Evolutionary conservation across 2,888 invertebrate species (phyloP), one percentile per base, ranked within the genome.

Genomic region (Mythimna albipuncta): DNA sequence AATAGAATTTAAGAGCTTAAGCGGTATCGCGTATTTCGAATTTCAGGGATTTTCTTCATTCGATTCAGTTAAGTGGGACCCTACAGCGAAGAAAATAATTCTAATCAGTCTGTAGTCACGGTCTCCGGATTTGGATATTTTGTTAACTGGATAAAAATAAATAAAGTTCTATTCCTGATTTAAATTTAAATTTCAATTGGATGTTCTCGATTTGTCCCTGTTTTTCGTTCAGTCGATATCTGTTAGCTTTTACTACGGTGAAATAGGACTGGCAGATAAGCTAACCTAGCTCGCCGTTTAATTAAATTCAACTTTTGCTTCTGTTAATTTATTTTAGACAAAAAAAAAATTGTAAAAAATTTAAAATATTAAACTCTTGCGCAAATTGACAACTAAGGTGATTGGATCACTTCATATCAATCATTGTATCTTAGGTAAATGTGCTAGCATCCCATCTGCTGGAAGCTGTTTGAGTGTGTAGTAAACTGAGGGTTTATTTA

Each of bases 401-500:
- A 19, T 59, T 21, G n/a, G 19, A 52, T 79, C 64, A 73, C 52
- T 72, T 71, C 52, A 62, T 47, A 57, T 54, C 61, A 77, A 61
- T 75, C 66, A 71, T 64, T 77, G 66, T 66, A 73, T 76, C 57
- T 63, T 81, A 82, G 79, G 78, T 79, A 81, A 80, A 79, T 77
- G 72, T 76, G 75, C 75, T 83, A 83, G 74, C 52, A 74, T 26
- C 63, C 61, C 76, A 71, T 82, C 67, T 80, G 69, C 77, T 77
- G 68, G 81, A 69, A 85, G 88, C 87, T 86, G 88, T 88, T 90
- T 87, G 84, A 85, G 84, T 86, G 82, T 84, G 82, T 89, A 86
- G 88, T 90, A 88, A 90, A 89, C 84, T 89, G 89, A 91, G 71
- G 64, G 67, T 89, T 91, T 90, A 91, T 91, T 91, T 91, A 91